Evolutionary conservation across 1,140 invertebrate species (phyloP), one percentile per base, ranked within the genome.

Genomic region (Neocloeon triangulifer): DNA sequence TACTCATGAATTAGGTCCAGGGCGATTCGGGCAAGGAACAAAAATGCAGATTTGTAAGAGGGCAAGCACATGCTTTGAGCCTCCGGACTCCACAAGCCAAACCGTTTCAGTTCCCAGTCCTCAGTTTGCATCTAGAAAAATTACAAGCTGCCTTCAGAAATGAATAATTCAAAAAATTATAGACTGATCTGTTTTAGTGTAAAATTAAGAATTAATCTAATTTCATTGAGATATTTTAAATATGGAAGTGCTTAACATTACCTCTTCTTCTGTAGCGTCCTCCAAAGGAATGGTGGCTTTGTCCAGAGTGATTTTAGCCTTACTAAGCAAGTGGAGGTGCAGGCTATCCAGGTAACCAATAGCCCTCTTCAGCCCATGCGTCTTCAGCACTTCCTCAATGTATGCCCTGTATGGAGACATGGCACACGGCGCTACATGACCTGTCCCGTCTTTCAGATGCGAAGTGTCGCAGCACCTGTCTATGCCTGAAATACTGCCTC

Each of bases 1-100:
- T 81, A 89, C 52, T 89, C 82, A 42, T 89, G 77, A 36, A 86
- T 71, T 10, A 88, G 69, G 50, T 89, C 79, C 39, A 91, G 48
- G 12, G 80, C 78, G 12, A 85, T 66, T 19, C 66, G 64, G 26
- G 74, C 69, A 1, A 92, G 58, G 46, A 88, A 84, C n/a, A 89
- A 56, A 51, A 84, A 91, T 25, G 72, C 63, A 16, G 69, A 60
- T 40, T 69, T n/a, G 52, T 86, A 89, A 5, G 77, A 79, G 6
- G 85, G 85, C 34, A 92, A 56, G 37, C 67, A 63, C 49, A 91
- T 64, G 7, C 66, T 55, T 36, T 61, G 49, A 14, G 71, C 68
- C 55, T 84, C 77, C n/a, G 59, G 51, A 41, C 71, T 73, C 72
- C 78, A 84, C 37, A 63, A 67, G 2, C 78, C 80, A 49, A 73